phyloP scores from a whole-genome alignment of 2,888 invertebrate species.

The Sphaerophoria taeniata region DNA sequence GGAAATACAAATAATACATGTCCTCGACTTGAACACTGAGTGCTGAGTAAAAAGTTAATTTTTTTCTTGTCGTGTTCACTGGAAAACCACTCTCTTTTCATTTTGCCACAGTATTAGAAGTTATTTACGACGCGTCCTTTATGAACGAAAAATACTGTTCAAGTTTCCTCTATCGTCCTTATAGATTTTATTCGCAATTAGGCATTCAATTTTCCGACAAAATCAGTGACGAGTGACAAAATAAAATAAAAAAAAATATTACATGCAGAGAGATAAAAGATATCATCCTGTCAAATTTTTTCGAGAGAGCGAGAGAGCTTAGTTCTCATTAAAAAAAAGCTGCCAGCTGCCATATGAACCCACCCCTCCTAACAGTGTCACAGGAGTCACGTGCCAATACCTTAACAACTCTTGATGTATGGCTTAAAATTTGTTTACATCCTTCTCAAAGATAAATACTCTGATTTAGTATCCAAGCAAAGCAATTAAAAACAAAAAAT shows the following conservation, averaged over 20 bases:
- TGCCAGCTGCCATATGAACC: slow-evolving; percentile 53
- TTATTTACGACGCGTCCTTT: not conserved
- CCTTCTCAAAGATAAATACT: slow-evolving; percentile 54
- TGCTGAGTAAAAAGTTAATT: not conserved
- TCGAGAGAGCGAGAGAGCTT: slow-evolving; percentile 31
- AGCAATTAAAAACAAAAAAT: slow-evolving; percentile 1
- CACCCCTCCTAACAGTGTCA: slow-evolving; percentile 62
- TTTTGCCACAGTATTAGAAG: not conserved
- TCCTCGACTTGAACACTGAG: not conserved
- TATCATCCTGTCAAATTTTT: slow-evolving; percentile 28
- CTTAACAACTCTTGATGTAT: slow-evolving; percentile 33
- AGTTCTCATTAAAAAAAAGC: slow-evolving; percentile 25
- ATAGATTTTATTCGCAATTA: slow-evolving; percentile 11
- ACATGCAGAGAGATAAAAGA: no score
- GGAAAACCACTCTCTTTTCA: not conserved
- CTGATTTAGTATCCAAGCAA: not conserved
- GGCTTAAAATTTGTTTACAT: slow-evolving; percentile 71
- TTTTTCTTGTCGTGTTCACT: not conserved
- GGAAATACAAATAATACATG: slow-evolving; percentile 20
- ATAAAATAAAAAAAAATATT: slow-evolving; percentile 31
- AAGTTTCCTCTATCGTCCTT: slow-evolving; percentile 11
- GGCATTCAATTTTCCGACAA: slow-evolving; percentile 13
- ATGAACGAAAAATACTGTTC: slow-evolving; percentile 10
- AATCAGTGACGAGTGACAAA: not conserved
- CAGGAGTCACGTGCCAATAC: slow-evolving; percentile 69